These are phyloP conservation scores for Lycaon pictus DNA, from an alignment of 2,113 vertebrate species.

Conservation along the genomic window DNA sequence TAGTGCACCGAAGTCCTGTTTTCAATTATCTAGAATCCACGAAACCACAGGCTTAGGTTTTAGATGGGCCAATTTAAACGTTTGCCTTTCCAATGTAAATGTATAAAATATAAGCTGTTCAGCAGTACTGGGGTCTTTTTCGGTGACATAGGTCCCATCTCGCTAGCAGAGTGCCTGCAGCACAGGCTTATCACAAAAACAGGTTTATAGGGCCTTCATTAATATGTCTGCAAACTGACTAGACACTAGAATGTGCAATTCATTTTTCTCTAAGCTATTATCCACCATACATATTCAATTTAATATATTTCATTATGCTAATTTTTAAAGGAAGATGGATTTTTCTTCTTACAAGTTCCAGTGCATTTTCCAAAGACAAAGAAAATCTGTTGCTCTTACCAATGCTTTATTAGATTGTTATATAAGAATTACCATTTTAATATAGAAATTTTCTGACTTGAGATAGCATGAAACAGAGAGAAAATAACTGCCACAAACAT, in stretches of 20 bases:
- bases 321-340: conserved; percentile 65
- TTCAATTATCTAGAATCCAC: conserved; percentile 79
- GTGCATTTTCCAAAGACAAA: conserved; percentile 68
- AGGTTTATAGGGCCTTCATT: conserved; percentile 40
- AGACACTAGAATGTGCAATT: conserved; percentile 53
- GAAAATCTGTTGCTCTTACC: conserved; percentile 59
- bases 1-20: conserved; percentile 75
- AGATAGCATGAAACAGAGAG: not conserved
- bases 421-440: conserved; percentile 67
- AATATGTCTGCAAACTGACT: conserved; percentile 64
- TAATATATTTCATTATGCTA: conserved; percentile 74
- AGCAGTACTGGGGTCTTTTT: conserved; percentile 29
- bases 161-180: not conserved
- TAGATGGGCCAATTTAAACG: conserved; percentile 76
- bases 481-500: not conserved
- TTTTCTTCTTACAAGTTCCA: conserved; percentile 52
- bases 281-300: conserved; percentile 66
- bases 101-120: conserved; percentile 71
- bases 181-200: conserved; percentile 53
- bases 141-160: conserved; percentile 6
- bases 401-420: conserved; percentile 59
- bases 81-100: conserved; percentile 79
- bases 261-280: conserved; percentile 66
- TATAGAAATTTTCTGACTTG: conserved; percentile 51
- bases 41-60: conserved; percentile 76